Conservation (phyloP, 2,797 vertebrate species). For the Rhinoraja longicauda region DNA sequence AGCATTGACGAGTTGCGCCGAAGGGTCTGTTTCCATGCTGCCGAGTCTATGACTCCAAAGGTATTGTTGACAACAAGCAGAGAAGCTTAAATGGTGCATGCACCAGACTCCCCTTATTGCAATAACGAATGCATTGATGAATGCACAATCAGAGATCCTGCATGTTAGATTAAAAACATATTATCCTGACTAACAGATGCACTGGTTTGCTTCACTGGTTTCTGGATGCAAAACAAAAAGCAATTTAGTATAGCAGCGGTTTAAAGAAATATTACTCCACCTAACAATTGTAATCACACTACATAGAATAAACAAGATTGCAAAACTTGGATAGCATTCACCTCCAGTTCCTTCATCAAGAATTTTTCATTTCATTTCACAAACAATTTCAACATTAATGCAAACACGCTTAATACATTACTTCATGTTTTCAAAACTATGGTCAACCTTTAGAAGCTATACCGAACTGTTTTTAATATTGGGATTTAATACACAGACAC, state of each 20-base stretch:
- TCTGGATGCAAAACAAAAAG: not conserved
- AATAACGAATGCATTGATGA: not conserved
- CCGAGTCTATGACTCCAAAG: not conserved
- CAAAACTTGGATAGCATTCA: not conserved
- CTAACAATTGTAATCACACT: not conserved
- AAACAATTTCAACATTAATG: conserved; percentile 25
- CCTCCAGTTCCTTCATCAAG: not conserved
- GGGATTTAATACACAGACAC: not conserved
- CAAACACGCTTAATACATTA: conserved; percentile 2
- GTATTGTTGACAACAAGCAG: not conserved
- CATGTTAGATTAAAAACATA: not conserved
- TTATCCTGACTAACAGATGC: not conserved
- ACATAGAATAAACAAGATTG: not conserved
- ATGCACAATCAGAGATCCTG: not conserved
- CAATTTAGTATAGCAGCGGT: not conserved
- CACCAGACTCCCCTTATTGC: not conserved
- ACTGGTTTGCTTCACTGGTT: not conserved
- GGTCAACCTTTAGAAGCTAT: not conserved
- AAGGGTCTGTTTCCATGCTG: too few relatives aligned
- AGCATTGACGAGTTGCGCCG: too few relatives aligned
- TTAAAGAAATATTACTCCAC: not conserved
- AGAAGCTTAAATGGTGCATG: not conserved
- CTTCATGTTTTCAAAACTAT: not conserved
- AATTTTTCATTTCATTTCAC: not conserved
- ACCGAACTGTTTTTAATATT: not conserved